These are phyloP conservation scores for Carcina quercana DNA, from an alignment of 2,888 invertebrate genomes.

Conservation along the genomic window DNA sequence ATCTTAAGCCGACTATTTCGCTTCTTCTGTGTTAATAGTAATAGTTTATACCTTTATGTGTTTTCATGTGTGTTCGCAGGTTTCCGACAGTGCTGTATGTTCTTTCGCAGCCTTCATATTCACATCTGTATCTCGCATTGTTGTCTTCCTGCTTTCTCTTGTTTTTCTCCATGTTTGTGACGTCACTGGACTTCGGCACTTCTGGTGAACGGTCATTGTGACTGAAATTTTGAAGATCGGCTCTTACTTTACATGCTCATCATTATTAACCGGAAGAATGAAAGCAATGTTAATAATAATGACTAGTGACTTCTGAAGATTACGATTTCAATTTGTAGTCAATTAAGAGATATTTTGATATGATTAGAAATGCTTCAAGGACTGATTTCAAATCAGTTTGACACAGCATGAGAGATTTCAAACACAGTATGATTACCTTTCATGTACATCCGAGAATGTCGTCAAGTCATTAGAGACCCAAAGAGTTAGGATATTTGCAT, in stretches of 20 bases:
- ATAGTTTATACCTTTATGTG: conserved; percentile 89
- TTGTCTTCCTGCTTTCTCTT: conserved; percentile 50
- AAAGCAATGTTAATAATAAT: too few relatives aligned
- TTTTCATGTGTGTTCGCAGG: conserved; percentile 95
- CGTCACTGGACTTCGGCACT: conserved; percentile 6
- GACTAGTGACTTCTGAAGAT: too few relatives aligned
- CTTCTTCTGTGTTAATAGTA: too few relatives aligned
- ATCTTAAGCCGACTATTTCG: too few relatives aligned
- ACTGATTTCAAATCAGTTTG: too few relatives aligned
- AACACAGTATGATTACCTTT: conserved; percentile 36
- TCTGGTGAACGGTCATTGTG: conserved; percentile 45
- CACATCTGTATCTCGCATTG: conserved; percentile 82
- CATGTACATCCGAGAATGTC: conserved; percentile 35
- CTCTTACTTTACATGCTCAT: too few relatives aligned
- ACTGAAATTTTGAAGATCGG: too few relatives aligned
- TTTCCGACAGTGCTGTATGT: conserved; percentile 96
- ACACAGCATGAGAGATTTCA: too few relatives aligned
- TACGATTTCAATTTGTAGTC: too few relatives aligned
- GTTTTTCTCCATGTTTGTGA: conserved; percentile 42
- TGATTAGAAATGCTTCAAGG: too few relatives aligned
- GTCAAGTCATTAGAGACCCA: conserved; percentile 44
- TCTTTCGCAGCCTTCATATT: conserved; percentile 89
- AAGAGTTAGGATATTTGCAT: conserved; percentile 61
- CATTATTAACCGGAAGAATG: too few relatives aligned
- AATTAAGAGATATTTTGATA: too few relatives aligned